phyloP scores from a whole-genome alignment of 1,140 invertebrate species.

The Drosophila nasuta region DNA sequence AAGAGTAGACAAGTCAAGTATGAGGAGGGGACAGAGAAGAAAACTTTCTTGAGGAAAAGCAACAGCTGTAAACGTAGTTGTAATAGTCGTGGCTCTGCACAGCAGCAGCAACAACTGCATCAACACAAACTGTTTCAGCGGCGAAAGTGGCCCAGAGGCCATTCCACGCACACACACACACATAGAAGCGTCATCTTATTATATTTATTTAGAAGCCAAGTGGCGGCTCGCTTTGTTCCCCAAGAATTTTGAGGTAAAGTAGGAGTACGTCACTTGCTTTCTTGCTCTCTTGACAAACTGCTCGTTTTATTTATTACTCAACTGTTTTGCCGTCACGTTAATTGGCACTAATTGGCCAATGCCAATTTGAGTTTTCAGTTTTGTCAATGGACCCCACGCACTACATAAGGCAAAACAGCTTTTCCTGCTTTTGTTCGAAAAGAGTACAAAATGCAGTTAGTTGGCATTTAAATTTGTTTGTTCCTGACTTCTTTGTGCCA shows the following conservation, averaged over 20 bases:
- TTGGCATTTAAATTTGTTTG: constrained; percentile 5
- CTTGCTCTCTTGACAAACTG: constrained; percentile 2
- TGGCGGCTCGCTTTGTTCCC: not conserved
- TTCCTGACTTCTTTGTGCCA: constrained; percentile 1
- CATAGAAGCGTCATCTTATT: constrained; percentile 37
- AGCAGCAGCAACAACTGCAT: constrained; percentile 17
- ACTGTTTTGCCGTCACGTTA: constrained; percentile 46
- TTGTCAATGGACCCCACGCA: constrained; percentile 4
- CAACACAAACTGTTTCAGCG: constrained; percentile 2
- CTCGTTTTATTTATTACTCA: not conserved
- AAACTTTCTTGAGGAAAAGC: constrained; percentile 38
- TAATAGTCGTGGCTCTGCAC: too few species aligned
- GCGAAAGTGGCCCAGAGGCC: constrained; percentile 21
- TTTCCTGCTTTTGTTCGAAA: constrained; percentile 13
- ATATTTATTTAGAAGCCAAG: constrained; percentile 48
- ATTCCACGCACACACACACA: not conserved
- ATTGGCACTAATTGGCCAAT: constrained; percentile 75
- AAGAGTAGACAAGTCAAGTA: not conserved
- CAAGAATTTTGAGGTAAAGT: constrained; percentile 22
- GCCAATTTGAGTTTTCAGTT: constrained; percentile 46
- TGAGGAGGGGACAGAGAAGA: constrained; percentile 11
- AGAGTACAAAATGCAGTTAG: constrained; percentile 3
- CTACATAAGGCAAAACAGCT: not conserved
- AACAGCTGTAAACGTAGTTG: constrained; percentile 25
- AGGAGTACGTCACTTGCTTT: not conserved